Conservation (phyloP, 2,888 invertebrate genomes). For the Platycheirus albimanus region DNA sequence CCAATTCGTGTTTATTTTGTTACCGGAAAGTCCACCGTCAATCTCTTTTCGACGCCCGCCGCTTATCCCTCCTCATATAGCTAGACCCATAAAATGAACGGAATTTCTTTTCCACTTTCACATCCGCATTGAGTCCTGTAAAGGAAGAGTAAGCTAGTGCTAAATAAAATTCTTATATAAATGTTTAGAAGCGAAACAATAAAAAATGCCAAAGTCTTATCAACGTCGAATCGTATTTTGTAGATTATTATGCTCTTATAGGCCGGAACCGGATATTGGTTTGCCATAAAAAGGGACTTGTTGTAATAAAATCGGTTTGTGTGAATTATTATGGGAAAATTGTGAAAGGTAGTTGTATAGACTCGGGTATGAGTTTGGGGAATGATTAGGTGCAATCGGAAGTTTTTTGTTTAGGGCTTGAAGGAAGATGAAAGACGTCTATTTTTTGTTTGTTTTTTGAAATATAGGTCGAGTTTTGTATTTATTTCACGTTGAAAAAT, state of each 20-base stretch:
- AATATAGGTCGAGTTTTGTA: too few species aligned
- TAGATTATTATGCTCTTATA: background rate
- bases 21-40: too few species aligned
- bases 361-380: too few species aligned
- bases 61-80: too few species aligned
- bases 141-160: background rate
- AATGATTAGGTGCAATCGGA: too few species aligned
- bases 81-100: too few species aligned
- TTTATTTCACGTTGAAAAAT: too few species aligned
- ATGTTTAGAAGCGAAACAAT: too few species aligned
- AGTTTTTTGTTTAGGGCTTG: too few species aligned
- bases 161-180: too few species aligned
- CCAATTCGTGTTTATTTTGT: background rate
- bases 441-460: too few species aligned
- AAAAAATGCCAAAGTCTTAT: background rate
- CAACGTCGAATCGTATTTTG: background rate
- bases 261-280: conserved; percentile 5
- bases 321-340: background rate
- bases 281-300: background rate
- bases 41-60: background rate
- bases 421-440: too few species aligned
- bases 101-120: background rate
- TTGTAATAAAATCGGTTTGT: background rate
- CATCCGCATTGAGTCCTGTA: background rate
- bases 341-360: background rate